Base-by-base conservation (phyloP, 2,797 vertebrate species). In the Crocidura indochinensis region DNA sequence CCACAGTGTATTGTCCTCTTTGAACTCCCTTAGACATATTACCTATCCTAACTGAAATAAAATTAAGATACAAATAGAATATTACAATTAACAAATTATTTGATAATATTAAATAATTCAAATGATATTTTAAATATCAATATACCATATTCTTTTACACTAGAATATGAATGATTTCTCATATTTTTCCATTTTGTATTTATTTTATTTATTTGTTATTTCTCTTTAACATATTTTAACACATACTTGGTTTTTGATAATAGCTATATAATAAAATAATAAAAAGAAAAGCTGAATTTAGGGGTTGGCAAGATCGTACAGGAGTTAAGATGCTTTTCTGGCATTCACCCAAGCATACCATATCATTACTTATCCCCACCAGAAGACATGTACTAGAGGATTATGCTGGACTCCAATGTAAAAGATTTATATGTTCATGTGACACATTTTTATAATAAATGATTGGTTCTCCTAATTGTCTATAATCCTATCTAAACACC, bases 211-310 rank as follows among this genome's bases (percentile, higher is more conserved):
- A 27, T 12, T 46, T 8, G 81, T 77, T 15, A 65, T 47, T 71
- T 91, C 12, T 6, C 22, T 38, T 67, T 74, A 9, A 79, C n/a
- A 24, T 9, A 76, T 11, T 24, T 83, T 76, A 56, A 19, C 29
- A 77, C 24, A 71, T 60, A 47, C 24, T 49, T 80, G 9, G 27
- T 10, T 88, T 94, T 17, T 44, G 19, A 82, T 73, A 80, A 85
- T 10, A 74, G 14, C 10, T 64, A 4, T 79, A 44, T 81, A 78
- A 65, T 60, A 29, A 44, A 79, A 78, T 27, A 79, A 65, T 38
- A 38, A 27, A 6, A 60, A 60, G 19, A 15, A 10, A 51, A 51
- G 14, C 8, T 60, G 14, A 60, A 20, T 60, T 15, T 60, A 60
- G 56, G 56, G 53, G 56, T 51, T 51, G 51, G 38, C 38, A 38